phyloP scores from a whole-genome alignment of 2,888 invertebrate species.

The Sisyra terminalis region DNA sequence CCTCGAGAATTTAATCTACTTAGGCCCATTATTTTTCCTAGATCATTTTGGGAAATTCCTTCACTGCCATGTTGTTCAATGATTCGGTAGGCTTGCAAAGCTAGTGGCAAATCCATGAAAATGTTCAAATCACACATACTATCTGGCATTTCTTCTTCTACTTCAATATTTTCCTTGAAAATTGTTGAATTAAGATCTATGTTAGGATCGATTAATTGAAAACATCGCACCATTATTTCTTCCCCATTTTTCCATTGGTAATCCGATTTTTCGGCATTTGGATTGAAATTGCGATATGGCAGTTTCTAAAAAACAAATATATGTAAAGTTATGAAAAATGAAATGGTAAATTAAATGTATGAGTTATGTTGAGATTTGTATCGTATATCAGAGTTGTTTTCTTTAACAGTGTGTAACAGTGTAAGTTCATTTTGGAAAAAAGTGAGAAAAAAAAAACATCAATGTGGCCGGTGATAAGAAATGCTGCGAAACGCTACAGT shows the following conservation, averaged over 20 bases:
- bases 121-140: conserved; percentile 14
- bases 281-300: conserved; percentile 37
- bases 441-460: too few species aligned
- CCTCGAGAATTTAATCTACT: conserved; percentile 29
- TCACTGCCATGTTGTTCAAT: conserved; percentile 30
- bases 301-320: conserved; percentile 22
- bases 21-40: conserved; percentile 25
- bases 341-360: too few species aligned
- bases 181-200: conserved; percentile 32
- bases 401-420: too few species aligned
- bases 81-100: conserved; percentile 32
- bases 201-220: conserved; percentile 38
- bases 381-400: too few species aligned
- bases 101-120: conserved; percentile 19
- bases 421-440: too few species aligned
- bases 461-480: too few species aligned
- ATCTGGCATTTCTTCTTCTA: conserved; percentile 25
- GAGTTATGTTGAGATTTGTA: too few species aligned
- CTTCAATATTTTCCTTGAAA: conserved; percentile 28
- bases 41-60: conserved; percentile 33
- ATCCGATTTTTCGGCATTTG: conserved; percentile 33
- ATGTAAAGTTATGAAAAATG: too few species aligned
- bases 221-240: conserved; percentile 32
- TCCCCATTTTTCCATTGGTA: conserved; percentile 31
- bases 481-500: too few species aligned